phyloP scores from a whole-genome alignment of 2,888 invertebrate genomes.

The Hydriomena furcata region DNA sequence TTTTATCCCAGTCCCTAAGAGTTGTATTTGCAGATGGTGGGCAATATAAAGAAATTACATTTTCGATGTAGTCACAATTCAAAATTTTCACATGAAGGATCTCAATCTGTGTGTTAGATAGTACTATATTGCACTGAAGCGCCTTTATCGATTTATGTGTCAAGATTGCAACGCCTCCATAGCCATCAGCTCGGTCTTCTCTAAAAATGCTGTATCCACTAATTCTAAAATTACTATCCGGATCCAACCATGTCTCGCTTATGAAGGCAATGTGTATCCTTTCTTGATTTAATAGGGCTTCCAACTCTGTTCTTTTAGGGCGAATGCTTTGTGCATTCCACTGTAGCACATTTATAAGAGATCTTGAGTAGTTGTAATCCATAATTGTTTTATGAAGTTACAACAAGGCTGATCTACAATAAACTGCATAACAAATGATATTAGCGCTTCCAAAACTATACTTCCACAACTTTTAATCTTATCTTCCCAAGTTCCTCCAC shows the following conservation, averaged over 20 bases:
- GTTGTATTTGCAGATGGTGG: conserved; percentile 21
- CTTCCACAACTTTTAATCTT: too few relatives aligned
- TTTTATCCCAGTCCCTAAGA: conserved; percentile 26
- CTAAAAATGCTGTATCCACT: neutral
- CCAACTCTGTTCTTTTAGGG: too few relatives aligned
- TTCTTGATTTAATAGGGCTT: neutral
- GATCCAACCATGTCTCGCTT: conserved; percentile 4
- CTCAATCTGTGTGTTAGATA: conserved; percentile 28
- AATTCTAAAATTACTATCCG: neutral
- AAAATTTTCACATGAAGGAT: conserved; percentile 11
- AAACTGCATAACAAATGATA: too few relatives aligned
- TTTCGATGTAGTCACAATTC: conserved; percentile 10
- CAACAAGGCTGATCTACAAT: too few relatives aligned
- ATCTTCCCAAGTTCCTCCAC: too few relatives aligned
- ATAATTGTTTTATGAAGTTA: too few relatives aligned
- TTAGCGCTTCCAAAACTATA: too few relatives aligned
- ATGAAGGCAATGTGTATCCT: neutral
- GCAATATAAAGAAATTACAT: conserved; percentile 29
- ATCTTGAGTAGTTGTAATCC: too few relatives aligned
- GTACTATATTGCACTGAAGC: neutral
- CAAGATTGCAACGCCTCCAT: conserved; percentile 16
- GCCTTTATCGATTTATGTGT: conserved; percentile 15
- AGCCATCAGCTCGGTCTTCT: neutral
- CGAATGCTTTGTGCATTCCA: too few relatives aligned
- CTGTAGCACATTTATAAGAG: too few relatives aligned